Evolutionary conservation across 2,797 vertebrate genomes (phyloP).

Genomic region (Protosalanx chinensis): DNA sequence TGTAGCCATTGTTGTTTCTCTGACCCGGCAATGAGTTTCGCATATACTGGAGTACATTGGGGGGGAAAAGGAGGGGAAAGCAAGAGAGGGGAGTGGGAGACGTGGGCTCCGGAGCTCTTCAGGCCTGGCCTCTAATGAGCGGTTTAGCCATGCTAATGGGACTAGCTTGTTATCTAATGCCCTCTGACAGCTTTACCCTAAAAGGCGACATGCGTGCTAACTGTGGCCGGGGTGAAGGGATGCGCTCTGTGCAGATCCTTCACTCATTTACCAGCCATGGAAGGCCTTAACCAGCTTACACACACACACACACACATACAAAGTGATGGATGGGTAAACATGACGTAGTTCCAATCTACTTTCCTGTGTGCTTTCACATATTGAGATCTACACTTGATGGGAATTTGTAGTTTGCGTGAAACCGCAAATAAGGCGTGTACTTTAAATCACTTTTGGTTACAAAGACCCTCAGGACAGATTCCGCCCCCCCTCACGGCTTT

Average conservation of each 20-base stretch:
- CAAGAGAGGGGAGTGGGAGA: not conserved
- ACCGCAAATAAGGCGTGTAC: slow-evolving; percentile 53
- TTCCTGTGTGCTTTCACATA: slow-evolving; percentile 39
- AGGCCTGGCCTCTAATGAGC: slow-evolving; percentile 41
- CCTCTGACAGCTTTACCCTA: slow-evolving; percentile 36
- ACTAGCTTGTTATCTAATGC: slow-evolving; percentile 45
- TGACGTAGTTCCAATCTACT: slow-evolving; percentile 19
- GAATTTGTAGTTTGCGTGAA: slow-evolving; percentile 51
- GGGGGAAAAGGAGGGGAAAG: slow-evolving; percentile 2
- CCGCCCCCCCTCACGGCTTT: slow-evolving; percentile 12
- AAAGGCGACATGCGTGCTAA: slow-evolving; percentile 24
- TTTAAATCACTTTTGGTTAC: slow-evolving; percentile 45
- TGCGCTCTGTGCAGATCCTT: slow-evolving; percentile 6
- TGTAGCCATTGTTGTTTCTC: slow-evolving; percentile 10
- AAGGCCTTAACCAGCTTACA: not conserved
- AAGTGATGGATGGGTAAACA: slow-evolving; percentile 29
- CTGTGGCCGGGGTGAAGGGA: slow-evolving; percentile 14
- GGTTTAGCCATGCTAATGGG: slow-evolving; percentile 37
- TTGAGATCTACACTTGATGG: slow-evolving; percentile 48
- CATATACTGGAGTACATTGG: not conserved
- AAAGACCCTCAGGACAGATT: slow-evolving; percentile 42
- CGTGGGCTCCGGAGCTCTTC: slow-evolving; percentile 12
- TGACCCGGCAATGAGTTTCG: not conserved
- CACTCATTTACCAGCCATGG: slow-evolving; percentile 16
- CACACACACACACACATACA: not conserved